Percentiles rank a stretch among this genome's conserved stretches.
Evolutionary conservation across 2,797 vertebrate genomes (phyloP).

Genomic region (Brotogeris chrysoptera): DNA sequence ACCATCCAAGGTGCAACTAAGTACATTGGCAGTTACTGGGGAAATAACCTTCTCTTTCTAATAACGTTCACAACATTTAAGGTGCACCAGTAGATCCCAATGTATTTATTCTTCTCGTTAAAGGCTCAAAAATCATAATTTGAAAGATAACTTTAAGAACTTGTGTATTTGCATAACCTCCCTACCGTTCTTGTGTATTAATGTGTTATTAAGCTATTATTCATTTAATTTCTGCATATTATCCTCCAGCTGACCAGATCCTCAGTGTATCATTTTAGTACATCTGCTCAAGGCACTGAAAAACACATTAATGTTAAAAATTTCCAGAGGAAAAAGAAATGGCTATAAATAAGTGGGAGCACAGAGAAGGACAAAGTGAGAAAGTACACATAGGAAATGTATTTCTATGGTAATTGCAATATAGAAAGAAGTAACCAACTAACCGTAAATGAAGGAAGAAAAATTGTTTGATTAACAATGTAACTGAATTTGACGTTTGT

Average conservation of each 20-base stretch:
- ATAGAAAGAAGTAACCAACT: neutral
- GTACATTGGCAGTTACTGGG: neutral
- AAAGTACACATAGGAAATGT: neutral
- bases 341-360: neutral
- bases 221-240: neutral
- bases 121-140: neutral
- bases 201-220: neutral
- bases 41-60: neutral
- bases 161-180: neutral
- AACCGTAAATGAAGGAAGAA: neutral
- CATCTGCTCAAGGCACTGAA: neutral
- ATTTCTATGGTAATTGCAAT: neutral
- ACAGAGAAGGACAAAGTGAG: neutral
- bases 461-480: neutral
- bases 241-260: neutral
- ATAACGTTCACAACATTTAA: accelerated
- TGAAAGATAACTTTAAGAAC: neutral
- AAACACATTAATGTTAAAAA: neutral
- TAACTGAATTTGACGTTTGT: neutral
- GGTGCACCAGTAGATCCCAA: neutral
- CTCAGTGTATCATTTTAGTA: neutral
- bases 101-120: neutral
- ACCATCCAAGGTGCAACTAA: neutral
- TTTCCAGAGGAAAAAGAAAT: neutral
- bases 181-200: neutral